phyloP scores from a whole-genome alignment of 1,140 invertebrate genomes.

The Cotesia glomerata region DNA sequence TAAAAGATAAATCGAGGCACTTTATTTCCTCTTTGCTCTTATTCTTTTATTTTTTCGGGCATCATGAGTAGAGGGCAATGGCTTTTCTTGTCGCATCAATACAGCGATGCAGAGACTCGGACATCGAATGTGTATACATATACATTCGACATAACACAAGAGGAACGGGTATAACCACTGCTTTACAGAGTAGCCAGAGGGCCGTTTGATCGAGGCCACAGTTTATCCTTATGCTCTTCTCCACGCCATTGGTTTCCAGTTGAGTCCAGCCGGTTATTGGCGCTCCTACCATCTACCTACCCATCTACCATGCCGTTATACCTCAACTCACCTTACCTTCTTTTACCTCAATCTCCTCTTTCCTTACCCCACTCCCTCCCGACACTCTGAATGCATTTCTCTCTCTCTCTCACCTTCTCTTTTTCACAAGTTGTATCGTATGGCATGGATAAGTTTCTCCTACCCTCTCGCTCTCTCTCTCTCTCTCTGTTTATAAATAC shows the following conservation, averaged over 20 bases:
- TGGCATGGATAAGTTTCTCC: too few relatives aligned
- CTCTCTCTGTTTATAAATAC: conserved; percentile 14
- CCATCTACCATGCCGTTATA: conserved; percentile 53
- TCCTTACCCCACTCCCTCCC: conserved; percentile 14
- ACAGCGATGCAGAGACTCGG: conserved; percentile 13
- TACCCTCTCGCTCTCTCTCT: not conserved
- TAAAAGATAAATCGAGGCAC: too few relatives aligned
- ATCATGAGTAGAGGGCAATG: conserved; percentile 40
- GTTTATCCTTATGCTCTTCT: conserved; percentile 21
- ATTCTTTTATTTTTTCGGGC: not conserved
- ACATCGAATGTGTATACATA: too few relatives aligned
- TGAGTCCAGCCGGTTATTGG: conserved; percentile 53
- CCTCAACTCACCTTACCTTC: conserved; percentile 27
- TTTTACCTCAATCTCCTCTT: conserved; percentile 23
- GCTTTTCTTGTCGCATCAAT: conserved; percentile 39
- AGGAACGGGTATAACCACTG: too few relatives aligned
- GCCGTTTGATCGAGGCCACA: conserved; percentile 27
- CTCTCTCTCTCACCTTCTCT: conserved; percentile 15
- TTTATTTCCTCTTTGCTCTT: not conserved
- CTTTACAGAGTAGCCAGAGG: not conserved
- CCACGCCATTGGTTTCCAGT: conserved; percentile 57
- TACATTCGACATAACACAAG: too few relatives aligned
- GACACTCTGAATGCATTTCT: not conserved
- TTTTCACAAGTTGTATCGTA: too few relatives aligned
- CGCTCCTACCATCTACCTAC: conserved; percentile 20